phyloP scores from a whole-genome alignment of 2,113 vertebrate species.

The Hippoglossus stenolepis region DNA sequence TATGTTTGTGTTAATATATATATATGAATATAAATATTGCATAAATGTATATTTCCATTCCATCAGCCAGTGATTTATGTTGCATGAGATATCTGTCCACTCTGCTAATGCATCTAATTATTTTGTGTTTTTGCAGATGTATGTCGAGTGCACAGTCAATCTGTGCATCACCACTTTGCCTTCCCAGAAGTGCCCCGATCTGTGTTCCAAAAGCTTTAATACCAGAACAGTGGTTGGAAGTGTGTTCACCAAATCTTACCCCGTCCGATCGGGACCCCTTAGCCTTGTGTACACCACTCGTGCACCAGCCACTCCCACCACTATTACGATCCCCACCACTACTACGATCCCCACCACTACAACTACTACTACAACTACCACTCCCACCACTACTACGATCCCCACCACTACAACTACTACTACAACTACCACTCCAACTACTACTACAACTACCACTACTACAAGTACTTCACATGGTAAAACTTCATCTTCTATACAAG shows the following conservation, averaged over 20 bases:
- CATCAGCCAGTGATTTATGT: too few species aligned
- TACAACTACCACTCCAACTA: too few species aligned
- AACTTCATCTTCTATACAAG: neutral
- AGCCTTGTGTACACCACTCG: conserved; percentile 45
- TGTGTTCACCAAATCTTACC: conserved; percentile 53
- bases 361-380: too few species aligned
- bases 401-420: neutral
- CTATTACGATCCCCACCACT: too few species aligned
- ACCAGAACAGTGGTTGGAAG: neutral
- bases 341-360: neutral
- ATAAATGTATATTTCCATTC: too few species aligned
- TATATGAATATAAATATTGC: too few species aligned
- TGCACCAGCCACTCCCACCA: neutral
- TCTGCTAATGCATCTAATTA: neutral
- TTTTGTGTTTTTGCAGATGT: conserved; percentile 68
- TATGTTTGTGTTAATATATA: neutral
- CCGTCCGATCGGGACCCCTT: conserved; percentile 55
- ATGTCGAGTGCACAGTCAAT: conserved; percentile 64
- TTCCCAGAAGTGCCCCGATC: conserved; percentile 56
- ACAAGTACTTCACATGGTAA: conserved; percentile 54
- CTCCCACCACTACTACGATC: too few species aligned
- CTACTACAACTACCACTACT: neutral
- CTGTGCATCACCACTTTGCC: conserved; percentile 70
- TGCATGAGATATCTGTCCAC: neutral
- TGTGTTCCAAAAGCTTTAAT: conserved; percentile 16